These are phyloP conservation scores for Spisula solida DNA, from an alignment of 2,888 invertebrate species.

Conservation along the genomic window DNA sequence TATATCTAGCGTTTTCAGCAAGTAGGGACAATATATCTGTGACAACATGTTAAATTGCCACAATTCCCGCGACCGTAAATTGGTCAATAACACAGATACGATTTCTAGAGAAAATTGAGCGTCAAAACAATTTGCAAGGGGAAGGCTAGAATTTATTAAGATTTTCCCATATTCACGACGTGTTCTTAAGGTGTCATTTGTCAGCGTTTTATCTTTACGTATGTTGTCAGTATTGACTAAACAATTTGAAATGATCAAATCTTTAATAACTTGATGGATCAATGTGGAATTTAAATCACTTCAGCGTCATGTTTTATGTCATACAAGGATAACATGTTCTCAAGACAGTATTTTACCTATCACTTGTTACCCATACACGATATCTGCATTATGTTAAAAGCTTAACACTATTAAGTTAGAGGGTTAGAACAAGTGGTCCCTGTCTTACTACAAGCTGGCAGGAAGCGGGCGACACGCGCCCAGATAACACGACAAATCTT, in stretches of 20 bases:
- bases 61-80: too few relatives aligned
- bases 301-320: constrained; percentile 13
- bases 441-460: constrained; percentile 34
- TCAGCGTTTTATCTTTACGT: background rate
- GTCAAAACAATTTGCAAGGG: too few relatives aligned
- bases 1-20: background rate
- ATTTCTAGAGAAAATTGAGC: too few relatives aligned
- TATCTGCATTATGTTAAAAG: constrained; percentile 50
- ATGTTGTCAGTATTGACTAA: background rate
- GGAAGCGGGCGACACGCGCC: constrained; percentile 47
- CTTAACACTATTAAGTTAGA: constrained; percentile 37
- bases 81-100: too few relatives aligned
- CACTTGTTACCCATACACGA: constrained; percentile 12
- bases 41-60: background rate
- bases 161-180: too few relatives aligned
- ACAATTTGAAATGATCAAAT: background rate
- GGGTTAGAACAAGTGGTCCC: constrained; percentile 36
- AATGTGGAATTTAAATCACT: constrained; percentile 1
- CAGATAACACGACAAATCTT: constrained; percentile 42
- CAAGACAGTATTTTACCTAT: background rate
- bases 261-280: background rate
- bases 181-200: background rate
- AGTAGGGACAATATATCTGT: background rate
- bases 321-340: background rate
- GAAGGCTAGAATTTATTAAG: too few relatives aligned